Percentiles rank a stretch among this genome's conserved stretches.
These are phyloP conservation scores for Ciconia stormi DNA, from an alignment of 2,113 vertebrate species.

Conservation along the genomic window DNA sequence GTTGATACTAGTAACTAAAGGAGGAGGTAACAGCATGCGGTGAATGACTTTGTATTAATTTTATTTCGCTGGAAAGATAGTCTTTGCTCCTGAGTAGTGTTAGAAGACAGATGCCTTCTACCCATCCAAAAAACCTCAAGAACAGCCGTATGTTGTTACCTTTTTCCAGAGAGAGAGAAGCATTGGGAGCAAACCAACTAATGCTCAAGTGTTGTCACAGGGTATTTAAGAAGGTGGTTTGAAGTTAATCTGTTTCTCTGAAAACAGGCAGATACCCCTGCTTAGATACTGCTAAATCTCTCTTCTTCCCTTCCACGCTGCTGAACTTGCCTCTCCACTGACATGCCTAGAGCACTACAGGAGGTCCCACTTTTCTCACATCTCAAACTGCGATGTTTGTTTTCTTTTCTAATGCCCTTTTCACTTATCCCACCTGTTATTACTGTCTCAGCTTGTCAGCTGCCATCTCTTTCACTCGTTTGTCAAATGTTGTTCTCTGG, in stretches of 20 bases:
- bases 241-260: not conserved
- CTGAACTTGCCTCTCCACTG: not conserved
- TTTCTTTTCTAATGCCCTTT: not conserved
- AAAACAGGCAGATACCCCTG: not conserved
- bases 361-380: not conserved
- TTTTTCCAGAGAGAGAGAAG: not conserved
- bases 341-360: not conserved
- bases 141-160: not conserved
- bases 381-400: fast-evolving
- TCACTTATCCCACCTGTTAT: not conserved
- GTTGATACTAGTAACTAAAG: not conserved
- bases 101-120: not conserved
- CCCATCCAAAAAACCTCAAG: not conserved
- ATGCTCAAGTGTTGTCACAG: not conserved
- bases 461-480: not conserved
- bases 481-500: not conserved
- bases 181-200: not conserved
- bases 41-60: not conserved
- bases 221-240: not conserved
- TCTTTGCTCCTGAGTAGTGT: not conserved
- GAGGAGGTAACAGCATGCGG: not conserved
- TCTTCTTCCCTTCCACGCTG: not conserved
- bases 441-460: not conserved
- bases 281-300: not conserved
- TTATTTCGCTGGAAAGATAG: not conserved